Conservation (phyloP, 2,113 vertebrate genomes). For the Sander lucioperca region DNA sequence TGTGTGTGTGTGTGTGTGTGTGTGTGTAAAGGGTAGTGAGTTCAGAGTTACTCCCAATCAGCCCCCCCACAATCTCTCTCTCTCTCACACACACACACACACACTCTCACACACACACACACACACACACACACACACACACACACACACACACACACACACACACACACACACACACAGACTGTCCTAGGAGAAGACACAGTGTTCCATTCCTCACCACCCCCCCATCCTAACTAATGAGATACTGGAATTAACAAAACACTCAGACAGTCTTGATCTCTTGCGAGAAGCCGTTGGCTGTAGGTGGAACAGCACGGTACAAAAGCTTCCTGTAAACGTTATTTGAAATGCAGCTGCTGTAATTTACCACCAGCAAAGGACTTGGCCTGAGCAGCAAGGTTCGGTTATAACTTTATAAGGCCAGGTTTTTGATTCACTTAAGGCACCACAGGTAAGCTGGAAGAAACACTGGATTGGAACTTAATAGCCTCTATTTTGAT, state of each 20-base stretch:
- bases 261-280: conserved; percentile 56
- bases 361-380: conserved; percentile 64
- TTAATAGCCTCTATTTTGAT: neutral
- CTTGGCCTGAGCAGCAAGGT: conserved; percentile 11
- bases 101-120: neutral
- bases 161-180: conserved; percentile 8
- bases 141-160: conserved; percentile 17
- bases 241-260: conserved; percentile 69
- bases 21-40: conserved; percentile 56
- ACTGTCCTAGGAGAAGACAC: conserved; percentile 73
- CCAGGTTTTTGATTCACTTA: conserved; percentile 42
- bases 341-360: conserved; percentile 69
- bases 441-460: conserved; percentile 24
- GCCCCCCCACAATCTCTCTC: conserved; percentile 19
- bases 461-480: neutral
- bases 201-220: conserved; percentile 55
- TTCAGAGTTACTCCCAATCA: conserved; percentile 59
- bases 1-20: neutral
- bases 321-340: conserved; percentile 72
- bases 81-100: neutral
- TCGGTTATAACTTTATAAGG: conserved; percentile 64
- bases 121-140: conserved; percentile 23
- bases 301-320: conserved; percentile 46
- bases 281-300: conserved; percentile 54
- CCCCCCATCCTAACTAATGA: conserved; percentile 62